These are phyloP conservation scores for Craniophora ligustri DNA, from an alignment of 2,888 invertebrate genomes.

Conservation along the genomic window DNA sequence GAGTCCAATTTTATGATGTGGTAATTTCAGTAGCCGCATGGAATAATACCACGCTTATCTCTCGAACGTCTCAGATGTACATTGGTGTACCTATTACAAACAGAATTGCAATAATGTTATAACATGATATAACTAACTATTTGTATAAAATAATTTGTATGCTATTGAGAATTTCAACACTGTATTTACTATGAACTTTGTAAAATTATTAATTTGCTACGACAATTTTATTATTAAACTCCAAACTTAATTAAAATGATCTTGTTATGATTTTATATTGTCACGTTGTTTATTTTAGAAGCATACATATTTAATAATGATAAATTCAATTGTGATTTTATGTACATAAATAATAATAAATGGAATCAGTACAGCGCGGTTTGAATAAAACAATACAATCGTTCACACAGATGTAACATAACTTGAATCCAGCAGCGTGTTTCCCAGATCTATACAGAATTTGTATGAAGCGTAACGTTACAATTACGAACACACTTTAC, in stretches of 20 bases:
- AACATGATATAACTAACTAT: too few relatives aligned
- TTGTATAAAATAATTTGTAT: too few relatives aligned
- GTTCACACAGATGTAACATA: conserved; percentile 1
- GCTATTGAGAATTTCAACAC: too few relatives aligned
- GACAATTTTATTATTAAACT: too few relatives aligned
- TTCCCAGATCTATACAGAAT: conserved; percentile 17
- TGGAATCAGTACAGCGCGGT: too few relatives aligned
- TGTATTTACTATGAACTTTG: too few relatives aligned
- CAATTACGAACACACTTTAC: conserved; percentile 58
- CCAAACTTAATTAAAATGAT: too few relatives aligned
- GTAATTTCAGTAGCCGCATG: conserved; percentile 75
- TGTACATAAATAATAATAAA: background rate
- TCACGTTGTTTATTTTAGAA: too few relatives aligned
- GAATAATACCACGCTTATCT: conserved; percentile 74
- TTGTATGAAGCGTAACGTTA: conserved; percentile 28
- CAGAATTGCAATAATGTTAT: conserved; percentile 18
- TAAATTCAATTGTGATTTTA: too few relatives aligned
- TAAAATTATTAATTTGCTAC: too few relatives aligned
- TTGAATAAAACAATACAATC: background rate
- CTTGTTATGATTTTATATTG: too few relatives aligned
- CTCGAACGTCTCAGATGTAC: conserved; percentile 45
- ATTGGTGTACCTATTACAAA: conserved; percentile 35
- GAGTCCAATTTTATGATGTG: conserved; percentile 80
- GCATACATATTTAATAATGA: too few relatives aligned
- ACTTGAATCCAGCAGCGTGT: conserved; percentile 5